Conservation (phyloP, 2,113 vertebrate genomes). For the Tamias sibiricus region DNA sequence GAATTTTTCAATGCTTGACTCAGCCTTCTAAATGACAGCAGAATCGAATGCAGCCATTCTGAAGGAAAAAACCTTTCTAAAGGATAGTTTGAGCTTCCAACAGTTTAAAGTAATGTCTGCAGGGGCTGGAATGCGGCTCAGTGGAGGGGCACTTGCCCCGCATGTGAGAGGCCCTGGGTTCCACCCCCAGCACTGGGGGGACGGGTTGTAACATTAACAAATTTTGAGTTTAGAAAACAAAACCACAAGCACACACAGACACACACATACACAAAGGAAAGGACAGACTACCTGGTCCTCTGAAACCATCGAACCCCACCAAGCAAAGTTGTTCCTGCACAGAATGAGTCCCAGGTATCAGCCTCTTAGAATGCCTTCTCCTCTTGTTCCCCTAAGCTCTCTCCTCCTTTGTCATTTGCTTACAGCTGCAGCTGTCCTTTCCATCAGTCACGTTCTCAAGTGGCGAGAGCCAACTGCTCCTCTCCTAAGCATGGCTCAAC, state of each 20-base stretch:
- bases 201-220: neutral
- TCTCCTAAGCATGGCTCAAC: neutral
- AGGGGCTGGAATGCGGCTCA: too few relatives aligned
- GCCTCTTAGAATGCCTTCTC: neutral
- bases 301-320: neutral
- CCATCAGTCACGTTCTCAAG: neutral
- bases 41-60: neutral
- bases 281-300: neutral
- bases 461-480: neutral
- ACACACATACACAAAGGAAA: too few relatives aligned
- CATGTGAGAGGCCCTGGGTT: too few relatives aligned
- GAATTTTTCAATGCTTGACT: neutral
- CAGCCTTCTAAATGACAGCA: neutral
- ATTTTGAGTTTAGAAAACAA: neutral
- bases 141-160: too few relatives aligned
- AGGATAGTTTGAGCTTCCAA: neutral
- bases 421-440: neutral
- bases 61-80: conserved; percentile 13
- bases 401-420: neutral
- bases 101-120: neutral
- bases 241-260: neutral
- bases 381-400: neutral
- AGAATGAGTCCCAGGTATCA: neutral
- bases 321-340: neutral
- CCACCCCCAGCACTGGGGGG: too few relatives aligned